Percentiles rank a stretch among this genome's conserved stretches.
phyloP scores from a whole-genome alignment of 2,888 invertebrate species.

The Eustalomyia histrio region DNA sequence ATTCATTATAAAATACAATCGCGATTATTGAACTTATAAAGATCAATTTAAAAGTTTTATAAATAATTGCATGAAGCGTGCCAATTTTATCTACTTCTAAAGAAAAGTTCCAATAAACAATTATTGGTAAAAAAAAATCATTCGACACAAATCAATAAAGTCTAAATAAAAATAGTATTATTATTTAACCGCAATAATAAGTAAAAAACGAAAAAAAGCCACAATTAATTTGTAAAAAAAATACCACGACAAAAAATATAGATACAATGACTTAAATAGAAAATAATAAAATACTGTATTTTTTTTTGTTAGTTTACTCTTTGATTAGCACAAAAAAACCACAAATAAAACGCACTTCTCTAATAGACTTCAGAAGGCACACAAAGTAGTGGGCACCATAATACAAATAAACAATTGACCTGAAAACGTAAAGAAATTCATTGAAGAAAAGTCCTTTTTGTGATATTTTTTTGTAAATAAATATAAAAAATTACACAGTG shows the following conservation, averaged over 20 bases:
- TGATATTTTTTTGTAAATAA: conserved; percentile 9
- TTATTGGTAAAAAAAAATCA: conserved; percentile 41
- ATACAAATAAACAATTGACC: conserved; percentile 50
- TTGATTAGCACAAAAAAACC: conserved; percentile 46
- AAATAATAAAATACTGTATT: conserved; percentile 29
- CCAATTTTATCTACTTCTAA: conserved; percentile 71
- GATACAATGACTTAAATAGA: conserved; percentile 1
- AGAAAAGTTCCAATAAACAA: conserved; percentile 54
- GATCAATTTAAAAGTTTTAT: conserved; percentile 66
- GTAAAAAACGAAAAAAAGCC: conserved; percentile 35
- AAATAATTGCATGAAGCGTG: conserved; percentile 76
- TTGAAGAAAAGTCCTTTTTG: conserved; percentile 44
- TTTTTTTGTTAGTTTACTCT: neutral
- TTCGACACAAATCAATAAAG: conserved; percentile 60
- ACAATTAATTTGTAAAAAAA: conserved; percentile 58
- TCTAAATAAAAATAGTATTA: conserved; percentile 37
- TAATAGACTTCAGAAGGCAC: conserved; percentile 12
- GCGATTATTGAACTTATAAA: conserved; percentile 26
- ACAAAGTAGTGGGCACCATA: conserved; percentile 10
- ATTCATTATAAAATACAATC: conserved; percentile 21
- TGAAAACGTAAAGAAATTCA: conserved; percentile 62
- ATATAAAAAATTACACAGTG: no score
- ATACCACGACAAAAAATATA: conserved; percentile 7
- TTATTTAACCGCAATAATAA: conserved; percentile 56
- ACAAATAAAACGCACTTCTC: conserved; percentile 58